Conservation (phyloP, 2,113 vertebrate genomes). For the Emydocephalus ijimae region DNA sequence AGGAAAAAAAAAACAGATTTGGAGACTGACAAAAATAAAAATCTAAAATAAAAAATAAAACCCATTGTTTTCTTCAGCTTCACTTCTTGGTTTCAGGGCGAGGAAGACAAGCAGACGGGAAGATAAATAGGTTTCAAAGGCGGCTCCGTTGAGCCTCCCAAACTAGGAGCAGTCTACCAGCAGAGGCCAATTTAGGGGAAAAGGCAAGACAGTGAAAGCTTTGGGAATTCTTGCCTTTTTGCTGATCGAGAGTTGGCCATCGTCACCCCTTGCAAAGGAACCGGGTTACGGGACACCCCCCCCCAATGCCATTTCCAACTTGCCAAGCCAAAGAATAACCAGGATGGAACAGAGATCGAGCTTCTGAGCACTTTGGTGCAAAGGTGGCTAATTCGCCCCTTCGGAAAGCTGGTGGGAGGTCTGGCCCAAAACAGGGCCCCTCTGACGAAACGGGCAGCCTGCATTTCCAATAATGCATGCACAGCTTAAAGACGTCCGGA, state of each 20-base stretch:
- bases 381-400: neutral
- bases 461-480: rapidly evolving
- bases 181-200: neutral
- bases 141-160: neutral
- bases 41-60: neutral
- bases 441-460: rapidly evolving
- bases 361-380: neutral
- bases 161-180: neutral
- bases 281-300: neutral
- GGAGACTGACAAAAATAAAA: neutral
- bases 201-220: neutral
- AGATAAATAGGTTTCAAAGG: neutral
- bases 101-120: neutral
- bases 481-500: neutral
- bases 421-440: neutral
- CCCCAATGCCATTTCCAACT: neutral
- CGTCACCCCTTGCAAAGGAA: too few relatives aligned
- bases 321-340: neutral
- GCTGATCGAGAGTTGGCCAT: too few relatives aligned
- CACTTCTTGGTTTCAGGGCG: neutral
- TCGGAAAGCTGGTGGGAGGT: neutral
- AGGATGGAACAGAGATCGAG: too few relatives aligned
- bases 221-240: neutral
- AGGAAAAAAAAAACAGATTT: neutral
- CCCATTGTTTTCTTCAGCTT: neutral